Base-by-base conservation (phyloP, 2,888 invertebrate species). In the Limenitis camilla region DNA sequence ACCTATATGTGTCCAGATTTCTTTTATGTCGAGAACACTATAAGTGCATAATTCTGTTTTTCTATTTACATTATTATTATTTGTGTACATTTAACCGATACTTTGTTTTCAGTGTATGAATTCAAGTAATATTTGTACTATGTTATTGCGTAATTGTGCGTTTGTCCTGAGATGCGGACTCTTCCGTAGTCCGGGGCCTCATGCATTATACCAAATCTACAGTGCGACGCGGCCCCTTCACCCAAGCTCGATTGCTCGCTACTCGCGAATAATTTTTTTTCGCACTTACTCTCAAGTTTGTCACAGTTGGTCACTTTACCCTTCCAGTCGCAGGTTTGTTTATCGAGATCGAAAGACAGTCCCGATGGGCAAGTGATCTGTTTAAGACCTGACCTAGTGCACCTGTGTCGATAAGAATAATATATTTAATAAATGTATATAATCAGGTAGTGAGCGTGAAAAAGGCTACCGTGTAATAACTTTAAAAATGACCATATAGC, bases 241-340 rank as follows among this genome's bases (percentile, higher is more conserved):
- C 86, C 86, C 80, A 86, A 86, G 86, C 86, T 78, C 72, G 72
- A 69, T 81, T 85, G 83, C 76, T 81, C 74, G 81, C 82, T 81
- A 82, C 76, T 72, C 81, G 81, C 80, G 78, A 80, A 78, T 81
- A 84, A 78, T 78, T 76, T 78, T 73, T 69, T 75, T 72, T 79
- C 82, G 79, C 90, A 93, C 96, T 96, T 95, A 97, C 96, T 96
- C 93, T 96, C 96, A 88, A 96, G 91, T 90, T 93, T 94, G 91
- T 96, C 94, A 93, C 96, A 97, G 93, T 94, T 96, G 91, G 90
- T 92, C 91, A 97, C 97, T 93, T 96, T 96, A 91, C 95, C 96
- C 92, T 96, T 96, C 97, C 97, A 97, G 92, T 97, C 96, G 91
- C 97, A 97, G 87, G 96, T 97, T 91, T 97, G 97, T 92, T 96